Evolutionary conservation across 1,140 invertebrate genomes (phyloP), one percentile per base, ranked within the genome.

Genomic region (Melitaea cinxia): DNA sequence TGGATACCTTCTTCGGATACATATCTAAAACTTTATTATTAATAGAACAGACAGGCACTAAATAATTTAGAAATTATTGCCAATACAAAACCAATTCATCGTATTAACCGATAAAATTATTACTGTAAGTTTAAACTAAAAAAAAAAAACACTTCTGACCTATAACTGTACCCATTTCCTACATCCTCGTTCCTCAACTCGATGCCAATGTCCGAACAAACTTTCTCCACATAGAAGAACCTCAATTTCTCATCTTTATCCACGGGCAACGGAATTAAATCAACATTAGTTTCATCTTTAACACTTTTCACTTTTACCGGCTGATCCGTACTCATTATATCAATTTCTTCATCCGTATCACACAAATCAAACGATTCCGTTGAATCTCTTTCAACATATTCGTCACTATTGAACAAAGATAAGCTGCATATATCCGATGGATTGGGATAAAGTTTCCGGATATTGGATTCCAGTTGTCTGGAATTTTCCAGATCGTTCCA

Each of bases 181-280:
- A 91, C 73, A 70, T 87, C 79, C 37, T 91, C 89, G 58, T 90
- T 89, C 39, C 89, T 70, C 50, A 91, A 60, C 59, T 91, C 88
- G 0, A 91, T 68, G 0, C 91, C 91, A 0, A 91, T 79, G 28
- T 91, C 83, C 0, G 77, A 74, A 66, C 88, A 91, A 55, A 76
- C 80, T 47, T 61, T 75, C 69, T 91, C 89, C 4, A 91, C 61
- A 55, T 72, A 91, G 45, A 87, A 6, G 63, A 83, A 91, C 65
- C 69, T 60, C 5, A 89, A 62, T 23, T 82, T 77, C 9, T 89
- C 82, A 0, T 82, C 80, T 47, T 60, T 62, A 23, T 73, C 73
- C n/a, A 83, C 87, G 4, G 88, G 88, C 65, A 91, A 64, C 52
- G 83, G 69, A 56, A 68, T 72, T 21, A 85, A 67, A 45, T 37